Evolutionary conservation across 1,140 invertebrate genomes (phyloP).

Genomic region (Coptotermes formosanus): DNA sequence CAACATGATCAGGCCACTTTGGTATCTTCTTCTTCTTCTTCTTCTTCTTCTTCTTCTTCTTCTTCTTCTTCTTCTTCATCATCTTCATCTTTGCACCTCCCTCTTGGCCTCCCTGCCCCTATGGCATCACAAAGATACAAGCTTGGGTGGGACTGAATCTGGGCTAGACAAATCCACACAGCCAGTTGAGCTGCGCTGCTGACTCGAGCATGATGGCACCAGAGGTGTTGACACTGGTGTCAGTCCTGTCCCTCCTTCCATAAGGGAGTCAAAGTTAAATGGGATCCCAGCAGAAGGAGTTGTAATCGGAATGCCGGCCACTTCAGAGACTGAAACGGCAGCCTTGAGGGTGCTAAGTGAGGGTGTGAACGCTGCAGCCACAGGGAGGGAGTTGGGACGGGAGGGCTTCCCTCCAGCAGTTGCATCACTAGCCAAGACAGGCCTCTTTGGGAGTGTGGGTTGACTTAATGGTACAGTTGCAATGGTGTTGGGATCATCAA

Average conservation of each 20-base stretch:
- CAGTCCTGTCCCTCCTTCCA: slow-evolving; percentile 88
- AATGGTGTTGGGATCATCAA: neutral
- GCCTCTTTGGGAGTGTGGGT: neutral
- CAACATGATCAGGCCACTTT: slow-evolving; percentile 33
- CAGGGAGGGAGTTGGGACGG: slow-evolving; percentile 44
- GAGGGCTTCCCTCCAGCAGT: slow-evolving; percentile 29
- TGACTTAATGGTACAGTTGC: neutral
- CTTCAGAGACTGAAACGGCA: slow-evolving; percentile 50
- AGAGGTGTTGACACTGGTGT: slow-evolving; percentile 76
- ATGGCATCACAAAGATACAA: slow-evolving; percentile 67
- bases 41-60: too few relatives aligned
- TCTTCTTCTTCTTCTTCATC: too few relatives aligned
- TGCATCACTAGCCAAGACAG: slow-evolving; percentile 32
- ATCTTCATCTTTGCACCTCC: slow-evolving; percentile 30
- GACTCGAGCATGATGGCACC: slow-evolving; percentile 64
- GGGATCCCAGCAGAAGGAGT: slow-evolving; percentile 84
- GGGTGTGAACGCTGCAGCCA: slow-evolving; percentile 46
- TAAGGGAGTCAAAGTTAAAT: slow-evolving; percentile 89
- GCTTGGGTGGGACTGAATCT: slow-evolving; percentile 66
- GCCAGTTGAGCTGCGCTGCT: slow-evolving; percentile 59
- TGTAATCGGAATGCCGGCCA: slow-evolving; percentile 77
- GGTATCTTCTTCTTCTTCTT: too few relatives aligned
- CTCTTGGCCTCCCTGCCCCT: slow-evolving; percentile 26
- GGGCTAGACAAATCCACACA: slow-evolving; percentile 64
- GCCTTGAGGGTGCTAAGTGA: slow-evolving; percentile 42